Base-by-base conservation (phyloP, 2,888 invertebrate species). In the Nemurella pictetii region DNA sequence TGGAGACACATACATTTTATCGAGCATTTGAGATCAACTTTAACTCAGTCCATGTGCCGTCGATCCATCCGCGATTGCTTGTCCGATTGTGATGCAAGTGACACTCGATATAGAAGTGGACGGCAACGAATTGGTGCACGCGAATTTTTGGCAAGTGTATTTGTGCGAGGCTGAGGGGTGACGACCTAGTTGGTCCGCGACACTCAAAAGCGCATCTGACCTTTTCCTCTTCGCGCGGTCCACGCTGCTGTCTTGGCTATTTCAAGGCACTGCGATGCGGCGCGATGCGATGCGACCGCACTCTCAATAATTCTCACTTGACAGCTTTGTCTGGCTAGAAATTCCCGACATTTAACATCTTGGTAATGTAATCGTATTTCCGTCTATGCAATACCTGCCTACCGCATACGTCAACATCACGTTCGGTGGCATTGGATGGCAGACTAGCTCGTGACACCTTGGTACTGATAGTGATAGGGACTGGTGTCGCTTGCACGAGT, bases 251-350 rank as follows among this genome's bases (percentile, higher is more conserved):
- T n/a, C 3, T 5, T n/a, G 75, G 26, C 75, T 75, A 75, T 75
- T 75, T 75, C 75, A 75, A 75, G 75, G 12, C 15, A 15, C 75
- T n/a, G n/a, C n/a, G n/a, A n/a, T n/a, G n/a, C 75, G 75, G 75
- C 75, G 25, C 27, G 75, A 75, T 9, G 12, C 32, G 3, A 3
- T 32, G 3, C 32, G 32, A 32, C 32, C 32, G 32, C n/a, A 55
- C 55, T 12, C 55, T 55, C n/a, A n/a, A 55, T 55, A 12, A 55
- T 55, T 55, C 55, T 55, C 55, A 55, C 55, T 55, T 55, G 55
- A 55, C 55, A 55, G 55, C 55, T 7, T 55, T 20, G 9, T 12
- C 9, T 55, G 55, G 15, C 12, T 20, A 12, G 55, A 55, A 20
- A 55, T 55, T 55, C 9, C 15, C 55, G 55, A 55, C 55, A 55